Base-by-base conservation (phyloP, 2,888 invertebrate species). In the Balanococcus diminutus region DNA sequence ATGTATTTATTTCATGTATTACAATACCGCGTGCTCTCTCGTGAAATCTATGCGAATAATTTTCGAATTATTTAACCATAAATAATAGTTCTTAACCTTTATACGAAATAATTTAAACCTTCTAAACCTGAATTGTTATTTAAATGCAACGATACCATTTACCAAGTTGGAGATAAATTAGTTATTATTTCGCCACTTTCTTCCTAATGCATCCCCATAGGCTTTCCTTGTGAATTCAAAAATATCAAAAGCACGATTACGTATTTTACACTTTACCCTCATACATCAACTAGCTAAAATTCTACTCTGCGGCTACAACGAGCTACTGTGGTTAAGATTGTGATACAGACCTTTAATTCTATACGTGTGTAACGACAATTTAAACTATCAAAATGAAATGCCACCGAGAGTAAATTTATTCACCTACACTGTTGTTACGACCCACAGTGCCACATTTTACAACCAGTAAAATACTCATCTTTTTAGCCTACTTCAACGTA, bases 31-130 rank as follows among this genome's bases (percentile, higher is more conserved):
- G 75, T 2, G 75, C 36, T 25, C 67, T 67, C 61, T 28, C 28
- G 14, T 67, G 28, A 84, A 84, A 84, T 84, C 84, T 72, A 56
- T 56, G 61, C 39, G 67, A 84, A 84, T 84, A 84, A 84, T 84
- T 84, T 84, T 84, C 84, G 72, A 84, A 84, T 84, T 84, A 84
- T 84, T 84, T 84, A 84, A 32, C 84, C 84, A 67, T 84, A 84
- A 84, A 84, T 84, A 84, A 84, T 67, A 14, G 84, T 61, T 56
- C 84, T 84, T 61, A 56, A 84, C 84, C 84, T 84, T 84, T 56
- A 61, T 67, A 36, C n/a, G 36, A 61, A 36, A 67, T 67, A 61
- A 67, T 84, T 84, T 67, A 84, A 84, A 67, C 84, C 46, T 83
- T 36, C 31, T 61, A 16, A 31, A 82, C 46, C 81, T 36, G 81